Evolutionary conservation across 64 coral and sea anemone species (phyloP).

Genomic region (Orbicella faveolata): DNA sequence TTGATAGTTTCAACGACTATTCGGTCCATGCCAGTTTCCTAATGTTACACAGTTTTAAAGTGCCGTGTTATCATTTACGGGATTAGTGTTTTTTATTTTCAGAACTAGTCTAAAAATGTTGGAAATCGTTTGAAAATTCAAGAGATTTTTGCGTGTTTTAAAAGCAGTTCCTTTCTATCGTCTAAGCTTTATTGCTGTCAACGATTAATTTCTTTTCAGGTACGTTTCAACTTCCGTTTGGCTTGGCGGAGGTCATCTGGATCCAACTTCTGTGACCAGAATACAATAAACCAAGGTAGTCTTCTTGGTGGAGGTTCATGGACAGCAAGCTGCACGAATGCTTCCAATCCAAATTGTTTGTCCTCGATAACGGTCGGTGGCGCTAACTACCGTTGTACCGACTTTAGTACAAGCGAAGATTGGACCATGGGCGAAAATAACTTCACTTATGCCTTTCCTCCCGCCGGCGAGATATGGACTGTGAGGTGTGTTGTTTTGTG

Average conservation of each 20-base stretch:
- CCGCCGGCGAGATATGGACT: not conserved
- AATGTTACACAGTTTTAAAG: no score
- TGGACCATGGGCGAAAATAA: constrained; percentile 61
- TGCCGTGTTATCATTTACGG: no score
- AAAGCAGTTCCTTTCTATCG: no score
- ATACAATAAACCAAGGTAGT: not conserved
- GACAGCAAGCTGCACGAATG: not conserved
- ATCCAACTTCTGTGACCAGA: constrained; percentile 34
- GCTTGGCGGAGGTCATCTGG: constrained; percentile 32
- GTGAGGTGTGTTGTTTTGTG: not conserved
- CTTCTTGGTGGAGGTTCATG: constrained; percentile 26
- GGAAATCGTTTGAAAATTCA: no score
- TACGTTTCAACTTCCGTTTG: constrained; percentile 41
- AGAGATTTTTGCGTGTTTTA: no score
- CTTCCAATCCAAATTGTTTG: not conserved
- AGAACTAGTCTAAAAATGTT: no score
- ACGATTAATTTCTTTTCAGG: not conserved
- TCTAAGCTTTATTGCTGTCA: no score
- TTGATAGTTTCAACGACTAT: no score
- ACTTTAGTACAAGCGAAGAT: constrained; percentile 52
- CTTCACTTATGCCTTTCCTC: constrained; percentile 37
- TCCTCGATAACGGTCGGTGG: not conserved
- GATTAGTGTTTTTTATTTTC: no score
- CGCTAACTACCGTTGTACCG: constrained; percentile 39
- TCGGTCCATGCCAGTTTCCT: no score